Evolutionary conservation across 2,113 vertebrate species (phyloP).

Genomic region (Corvus cornix): DNA sequence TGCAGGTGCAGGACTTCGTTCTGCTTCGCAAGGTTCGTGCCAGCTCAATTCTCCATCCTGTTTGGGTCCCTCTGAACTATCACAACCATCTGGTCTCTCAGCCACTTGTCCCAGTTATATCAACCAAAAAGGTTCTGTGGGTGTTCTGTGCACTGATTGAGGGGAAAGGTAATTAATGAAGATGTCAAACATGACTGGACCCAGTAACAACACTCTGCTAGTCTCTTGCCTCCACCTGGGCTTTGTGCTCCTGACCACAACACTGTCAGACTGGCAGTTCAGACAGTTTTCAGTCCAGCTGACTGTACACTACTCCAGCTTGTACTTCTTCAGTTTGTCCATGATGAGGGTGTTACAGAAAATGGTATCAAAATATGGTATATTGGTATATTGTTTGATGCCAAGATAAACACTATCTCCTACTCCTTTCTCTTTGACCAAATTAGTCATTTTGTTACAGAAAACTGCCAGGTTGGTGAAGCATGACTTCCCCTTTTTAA

Average conservation of each 20-base stretch:
- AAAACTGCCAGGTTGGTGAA: background rate
- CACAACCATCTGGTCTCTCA: background rate
- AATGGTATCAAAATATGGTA: background rate
- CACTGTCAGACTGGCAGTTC: background rate
- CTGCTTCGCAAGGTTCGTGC: background rate
- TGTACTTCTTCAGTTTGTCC: background rate
- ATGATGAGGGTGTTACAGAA: background rate
- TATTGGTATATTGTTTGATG: background rate
- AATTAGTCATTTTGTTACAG: background rate
- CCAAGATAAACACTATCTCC: background rate
- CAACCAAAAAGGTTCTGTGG: background rate
- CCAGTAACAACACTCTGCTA: background rate
- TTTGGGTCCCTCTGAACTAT: background rate
- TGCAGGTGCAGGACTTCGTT: background rate
- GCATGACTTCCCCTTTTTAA: background rate
- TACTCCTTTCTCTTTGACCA: background rate
- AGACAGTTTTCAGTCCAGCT: background rate
- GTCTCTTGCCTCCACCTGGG: background rate
- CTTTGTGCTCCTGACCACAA: background rate
- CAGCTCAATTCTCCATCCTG: background rate
- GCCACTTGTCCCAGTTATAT: background rate
- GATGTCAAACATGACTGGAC: background rate
- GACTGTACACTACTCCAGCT: background rate
- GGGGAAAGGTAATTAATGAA: background rate
- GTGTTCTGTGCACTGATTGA: fast-evolving